Evolutionary conservation across 35 echinoderm and acorn worm genomes (phyloP), one percentile per base, ranked within the genome.

Genomic region (Acanthaster planci): DNA sequence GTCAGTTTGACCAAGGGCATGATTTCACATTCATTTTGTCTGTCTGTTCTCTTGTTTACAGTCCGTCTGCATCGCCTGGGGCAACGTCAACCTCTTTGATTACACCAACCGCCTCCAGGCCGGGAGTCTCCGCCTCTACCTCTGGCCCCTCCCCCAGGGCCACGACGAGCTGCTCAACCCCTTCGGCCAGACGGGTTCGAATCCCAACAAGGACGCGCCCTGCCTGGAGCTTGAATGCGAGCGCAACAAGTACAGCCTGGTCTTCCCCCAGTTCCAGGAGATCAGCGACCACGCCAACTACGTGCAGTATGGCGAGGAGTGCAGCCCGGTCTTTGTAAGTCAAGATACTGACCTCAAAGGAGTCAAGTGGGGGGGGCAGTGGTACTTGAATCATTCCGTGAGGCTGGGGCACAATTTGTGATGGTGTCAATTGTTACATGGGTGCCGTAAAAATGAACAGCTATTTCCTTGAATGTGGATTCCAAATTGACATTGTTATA

Each of bases 21-120:
- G n/a, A n/a, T n/a, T n/a, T n/a, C 42, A 47, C 4, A 47, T 47
- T 6, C 42, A 47, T 47, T 47, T 47, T 47, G 42, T 47, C 42
- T 47, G 12, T 6, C 12, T 47, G 12, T 47, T 47, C 12, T 47
- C 42, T 47, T 47, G 42, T 12, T 47, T 47, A 47, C 42, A 47
- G 42, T 47, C 42, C 12, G 42, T 47, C 42, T 72, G 64, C 32
- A 86, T 99, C 51, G 96, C 96, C 1, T 99, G 92, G 92, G 96
- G 96, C 53, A 99, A 99, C 77, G 77, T 99, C 53, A 99, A 99
- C 72, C 64, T 99, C 12, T 99, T 94, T 81, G 96, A 99, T 86
- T 99, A 94, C 83, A 93, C 88, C 16, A 99, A 99, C 82, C 86
- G 91, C 79, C 84, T 99, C 9, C 96, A 99, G 58, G 84, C 87